Conservation (phyloP, 2,113 vertebrate genomes). For the Anolis sagrei region DNA sequence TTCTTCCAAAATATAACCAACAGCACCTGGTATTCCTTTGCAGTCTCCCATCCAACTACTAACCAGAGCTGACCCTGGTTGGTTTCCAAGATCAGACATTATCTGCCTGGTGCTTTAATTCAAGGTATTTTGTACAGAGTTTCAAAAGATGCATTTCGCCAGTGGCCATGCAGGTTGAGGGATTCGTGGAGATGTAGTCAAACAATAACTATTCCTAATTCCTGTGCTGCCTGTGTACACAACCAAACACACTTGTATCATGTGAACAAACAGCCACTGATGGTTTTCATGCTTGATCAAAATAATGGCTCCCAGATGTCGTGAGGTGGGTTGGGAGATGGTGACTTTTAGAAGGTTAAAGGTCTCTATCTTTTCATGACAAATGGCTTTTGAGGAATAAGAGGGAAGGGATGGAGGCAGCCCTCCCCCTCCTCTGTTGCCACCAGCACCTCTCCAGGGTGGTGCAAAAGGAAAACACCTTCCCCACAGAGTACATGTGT, state of each 20-base stretch:
- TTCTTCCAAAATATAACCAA: too few species aligned
- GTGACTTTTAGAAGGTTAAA: slow-evolving; percentile 73
- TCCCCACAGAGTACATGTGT: slow-evolving; percentile 72
- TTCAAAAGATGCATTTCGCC: not conserved
- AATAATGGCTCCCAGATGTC: slow-evolving; percentile 29
- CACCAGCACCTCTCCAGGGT: slow-evolving; percentile 69
- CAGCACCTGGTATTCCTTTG: too few species aligned
- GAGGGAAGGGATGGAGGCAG: slow-evolving; percentile 49
- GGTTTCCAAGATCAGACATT: too few species aligned
- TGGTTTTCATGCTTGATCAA: slow-evolving; percentile 19
- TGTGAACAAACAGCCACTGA: not conserved
- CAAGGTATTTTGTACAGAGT: not conserved
- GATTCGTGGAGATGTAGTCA: too few species aligned
- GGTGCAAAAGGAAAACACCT: slow-evolving; percentile 77
- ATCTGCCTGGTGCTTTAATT: too few species aligned
- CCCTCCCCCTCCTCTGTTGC: slow-evolving; percentile 53
- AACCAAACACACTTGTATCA: not conserved
- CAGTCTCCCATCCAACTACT: too few species aligned
- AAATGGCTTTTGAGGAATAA: slow-evolving; percentile 63
- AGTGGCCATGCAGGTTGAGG: not conserved
- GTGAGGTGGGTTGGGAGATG: not conserved
- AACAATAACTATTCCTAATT: not conserved
- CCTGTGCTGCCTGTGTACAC: not conserved
- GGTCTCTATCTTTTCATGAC: slow-evolving; percentile 65
- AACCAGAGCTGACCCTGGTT: too few species aligned